Conservation (phyloP, 2,888 invertebrate genomes). For the Epinotia demarniana region DNA sequence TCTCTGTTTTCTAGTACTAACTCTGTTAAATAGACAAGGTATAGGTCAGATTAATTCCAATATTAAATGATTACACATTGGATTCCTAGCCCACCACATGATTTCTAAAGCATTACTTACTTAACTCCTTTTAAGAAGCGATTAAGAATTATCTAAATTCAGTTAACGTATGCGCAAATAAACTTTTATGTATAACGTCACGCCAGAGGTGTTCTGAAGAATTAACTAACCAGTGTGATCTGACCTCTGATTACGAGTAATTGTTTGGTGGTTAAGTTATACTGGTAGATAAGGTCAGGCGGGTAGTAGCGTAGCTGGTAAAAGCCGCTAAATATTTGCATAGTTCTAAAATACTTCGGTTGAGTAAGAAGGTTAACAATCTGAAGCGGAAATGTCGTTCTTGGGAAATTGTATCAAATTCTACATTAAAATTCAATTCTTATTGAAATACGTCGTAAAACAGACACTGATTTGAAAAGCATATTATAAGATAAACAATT, state of each 20-base stretch:
- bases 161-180: not conserved
- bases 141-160: not conserved
- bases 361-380: not conserved
- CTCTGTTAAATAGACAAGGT: no score
- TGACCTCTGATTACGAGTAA: not conserved
- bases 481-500: no score
- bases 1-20: no score
- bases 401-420: no score
- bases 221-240: not conserved
- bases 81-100: not conserved
- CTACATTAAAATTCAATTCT: no score
- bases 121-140: not conserved
- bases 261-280: no score
- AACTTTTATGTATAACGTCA: not conserved
- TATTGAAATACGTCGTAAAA: no score
- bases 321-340: not conserved
- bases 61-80: not conserved
- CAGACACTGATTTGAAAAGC: no score
- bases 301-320: not conserved
- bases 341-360: not conserved
- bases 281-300: no score
- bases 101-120: not conserved
- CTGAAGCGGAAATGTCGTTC: no score
- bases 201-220: not conserved
- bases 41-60: no score